A percentile compares a stretch with the other conserved stretches of the same genome.
These are phyloP conservation scores for Setophaga petechia DNA, from an alignment of 2,113 vertebrate species.

Conservation along the genomic window DNA sequence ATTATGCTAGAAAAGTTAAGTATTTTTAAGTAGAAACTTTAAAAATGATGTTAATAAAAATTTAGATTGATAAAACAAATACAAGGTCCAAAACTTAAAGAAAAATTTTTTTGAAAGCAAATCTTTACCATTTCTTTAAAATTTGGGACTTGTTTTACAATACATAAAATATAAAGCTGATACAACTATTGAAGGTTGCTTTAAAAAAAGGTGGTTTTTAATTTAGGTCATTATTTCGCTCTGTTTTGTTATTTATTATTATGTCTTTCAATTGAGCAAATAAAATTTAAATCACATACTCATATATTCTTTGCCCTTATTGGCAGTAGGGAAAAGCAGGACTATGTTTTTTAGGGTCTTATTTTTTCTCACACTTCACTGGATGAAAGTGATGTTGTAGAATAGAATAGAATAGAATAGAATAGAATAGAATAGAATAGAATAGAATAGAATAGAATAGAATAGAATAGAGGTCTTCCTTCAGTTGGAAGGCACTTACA, in stretches of 20 bases:
- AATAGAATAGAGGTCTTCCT: background rate
- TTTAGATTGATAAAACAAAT: background rate
- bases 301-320: background rate
- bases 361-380: slow-evolving; percentile 1
- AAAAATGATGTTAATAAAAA: background rate
- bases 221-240: background rate
- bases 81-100: background rate
- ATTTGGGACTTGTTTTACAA: background rate
- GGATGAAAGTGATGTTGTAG: background rate
- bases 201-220: background rate
- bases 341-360: background rate
- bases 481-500: background rate
- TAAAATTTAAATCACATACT: background rate
- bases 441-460: background rate
- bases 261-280: background rate
- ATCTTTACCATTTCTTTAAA: background rate
- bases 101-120: background rate
- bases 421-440: background rate
- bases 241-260: background rate
- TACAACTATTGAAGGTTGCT: background rate
- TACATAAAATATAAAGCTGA: background rate
- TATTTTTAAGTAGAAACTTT: background rate
- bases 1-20: background rate
- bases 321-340: background rate
- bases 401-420: background rate